phyloP scores from a whole-genome alignment of 2,113 vertebrate genomes.

The Apaloderma vittatum region DNA sequence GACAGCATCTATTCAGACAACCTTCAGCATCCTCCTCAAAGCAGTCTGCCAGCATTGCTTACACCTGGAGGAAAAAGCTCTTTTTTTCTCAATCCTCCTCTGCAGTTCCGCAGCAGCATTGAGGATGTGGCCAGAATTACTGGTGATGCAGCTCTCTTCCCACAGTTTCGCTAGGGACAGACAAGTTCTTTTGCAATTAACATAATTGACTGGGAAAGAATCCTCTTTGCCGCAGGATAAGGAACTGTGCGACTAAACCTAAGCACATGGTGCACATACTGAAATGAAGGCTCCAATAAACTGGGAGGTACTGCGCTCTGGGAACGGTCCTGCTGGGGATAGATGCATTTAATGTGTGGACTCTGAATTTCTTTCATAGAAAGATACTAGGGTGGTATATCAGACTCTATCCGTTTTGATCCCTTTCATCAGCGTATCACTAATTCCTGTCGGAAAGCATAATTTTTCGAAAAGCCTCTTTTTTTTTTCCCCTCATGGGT shows the following conservation, averaged over 20 bases:
- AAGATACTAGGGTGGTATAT: background rate
- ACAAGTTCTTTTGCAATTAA: conserved; percentile 25
- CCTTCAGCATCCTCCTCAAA: background rate
- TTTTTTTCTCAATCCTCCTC: background rate
- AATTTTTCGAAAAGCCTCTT: background rate
- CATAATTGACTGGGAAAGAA: conserved; percentile 61
- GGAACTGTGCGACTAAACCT: conserved; percentile 51
- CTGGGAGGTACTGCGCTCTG: background rate
- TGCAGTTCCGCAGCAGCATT: background rate
- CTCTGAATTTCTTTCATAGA: background rate
- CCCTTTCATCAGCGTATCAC: rapidly evolving
- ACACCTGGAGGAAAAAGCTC: background rate
- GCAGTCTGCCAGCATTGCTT: background rate
- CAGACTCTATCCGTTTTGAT: background rate
- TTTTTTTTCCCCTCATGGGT: background rate
- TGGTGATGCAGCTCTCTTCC: background rate
- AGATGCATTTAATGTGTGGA: rapidly evolving
- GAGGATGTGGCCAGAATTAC: background rate
- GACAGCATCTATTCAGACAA: rapidly evolving
- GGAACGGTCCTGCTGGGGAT: background rate
- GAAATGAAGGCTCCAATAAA: background rate
- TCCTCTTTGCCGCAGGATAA: background rate
- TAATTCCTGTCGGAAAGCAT: background rate
- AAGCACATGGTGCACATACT: background rate
- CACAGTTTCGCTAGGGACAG: conserved; percentile 40